Evolutionary conservation across 2,113 vertebrate genomes (phyloP).

Genomic region (Eptesicus fuscus): DNA sequence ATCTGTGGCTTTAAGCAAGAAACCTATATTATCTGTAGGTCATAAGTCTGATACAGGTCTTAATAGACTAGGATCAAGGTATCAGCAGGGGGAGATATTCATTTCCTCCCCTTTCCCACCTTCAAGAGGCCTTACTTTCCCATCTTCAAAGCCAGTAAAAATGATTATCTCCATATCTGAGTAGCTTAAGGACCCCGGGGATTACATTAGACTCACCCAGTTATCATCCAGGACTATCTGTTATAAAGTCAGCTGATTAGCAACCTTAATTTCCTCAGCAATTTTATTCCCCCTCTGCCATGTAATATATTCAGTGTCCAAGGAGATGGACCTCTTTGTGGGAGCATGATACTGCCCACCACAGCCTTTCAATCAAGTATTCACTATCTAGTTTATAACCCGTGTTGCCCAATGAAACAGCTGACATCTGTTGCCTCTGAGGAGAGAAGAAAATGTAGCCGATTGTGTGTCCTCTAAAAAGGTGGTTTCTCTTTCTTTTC

Average conservation of each 20-base stretch:
- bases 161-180: background rate
- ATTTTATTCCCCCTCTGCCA: background rate
- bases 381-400: background rate
- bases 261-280: background rate
- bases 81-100: background rate
- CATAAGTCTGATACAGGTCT: background rate
- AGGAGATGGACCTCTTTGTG: background rate
- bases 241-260: background rate
- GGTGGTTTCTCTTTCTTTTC: background rate
- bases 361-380: background rate
- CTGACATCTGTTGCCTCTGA: background rate
- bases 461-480: background rate
- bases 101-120: background rate
- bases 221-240: background rate
- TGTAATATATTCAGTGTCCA: background rate
- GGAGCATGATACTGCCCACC: background rate
- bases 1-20: background rate
- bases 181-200: background rate
- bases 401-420: background rate
- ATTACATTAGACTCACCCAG: background rate
- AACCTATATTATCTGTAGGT: background rate
- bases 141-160: background rate
- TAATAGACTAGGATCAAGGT: background rate
- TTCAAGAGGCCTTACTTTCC: background rate
- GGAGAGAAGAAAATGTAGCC: background rate